Base-by-base conservation (phyloP, 2,888 invertebrate genomes). In the Drymonia ruficornis region DNA sequence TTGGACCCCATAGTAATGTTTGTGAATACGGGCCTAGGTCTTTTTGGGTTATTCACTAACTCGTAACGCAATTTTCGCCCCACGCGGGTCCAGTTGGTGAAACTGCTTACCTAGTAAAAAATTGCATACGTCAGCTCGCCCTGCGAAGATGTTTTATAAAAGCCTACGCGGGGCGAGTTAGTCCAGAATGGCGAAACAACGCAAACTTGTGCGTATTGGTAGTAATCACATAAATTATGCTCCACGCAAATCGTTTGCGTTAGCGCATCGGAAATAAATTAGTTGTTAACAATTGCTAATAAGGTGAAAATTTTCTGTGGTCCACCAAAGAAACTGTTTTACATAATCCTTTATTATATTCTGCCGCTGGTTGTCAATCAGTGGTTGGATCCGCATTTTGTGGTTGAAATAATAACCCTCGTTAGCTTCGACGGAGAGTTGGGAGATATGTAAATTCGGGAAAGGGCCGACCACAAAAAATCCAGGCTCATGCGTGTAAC, bases 341-440 rank as follows among this genome's bases (percentile, higher is more conserved):
- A 68, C 68, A 72, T 79, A 82, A 80, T 81, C 75, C 75, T 81
- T 82, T 81, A 80, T 84, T 83, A 81, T 84, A 67, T 72, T 80
- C 72, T 56, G 52, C 63, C 67, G 67, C 65, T 70, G 71, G 81
- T 87, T 88, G 88, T 90, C 90, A 90, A 88, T 89, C 89, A 85
- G 74, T 78, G 78, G 81, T 81, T 86, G 82, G 81, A 78, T 83
- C 80, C 74, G 83, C 74, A 81, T 84, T 88, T 87, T 90, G 90
- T 87, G 91, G 90, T 89, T 80, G 78, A 87, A 85, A 87, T 91
- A 91, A 91, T 89, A 86, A 84, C 82, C 83, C 85, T 90, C 77
- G 87, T 91, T 91, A 89, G 78, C 74, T 81, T 73, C 67, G 81
- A 84, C 86, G 84, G 87, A 84, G 86, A 85, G 76, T 80, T 81